Base-by-base conservation (phyloP, 2,888 invertebrate species). In the Gymnosoma rotundatum region DNA sequence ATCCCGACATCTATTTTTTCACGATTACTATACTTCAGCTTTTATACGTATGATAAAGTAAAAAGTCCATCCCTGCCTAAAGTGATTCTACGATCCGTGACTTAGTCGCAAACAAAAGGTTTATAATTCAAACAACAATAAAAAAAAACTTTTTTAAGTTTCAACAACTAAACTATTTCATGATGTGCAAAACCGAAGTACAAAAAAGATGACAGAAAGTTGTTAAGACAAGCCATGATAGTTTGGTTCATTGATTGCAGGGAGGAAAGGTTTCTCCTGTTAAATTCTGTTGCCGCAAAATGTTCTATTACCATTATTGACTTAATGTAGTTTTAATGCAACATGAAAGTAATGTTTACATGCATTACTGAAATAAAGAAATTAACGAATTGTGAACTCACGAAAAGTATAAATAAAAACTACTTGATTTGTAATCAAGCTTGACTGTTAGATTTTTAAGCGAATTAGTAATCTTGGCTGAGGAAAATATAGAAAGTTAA, bases 161-260 rank as follows among this genome's bases (percentile, higher is more conserved):
- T 48, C 74, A 63, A 64, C 32, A 56, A 36, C 56, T 32, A 32
- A 8, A 56, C 54, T 48, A 50, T 48, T 66, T 75, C 36, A 64
- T 64, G 64, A 75, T 9, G 42, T 48, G 32, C 20, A 42, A 75
- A 64, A 48, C 12, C 18, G 2, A 25, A 25, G 52, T 12, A 36
- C 20, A 48, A 50, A 42, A 56, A 8, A 56, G 18, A 16, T 75
- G 74, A 74, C 64, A 74, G 10, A 64, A 74, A 54, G 56, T 74
- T 64, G 45, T 48, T 20, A 7, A 42, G 10, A 12, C 42, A 42
- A 42, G 10, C 7, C 12, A 2, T 42, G 7, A 42, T 7, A 42
- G 4, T 42, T 10, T 38, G 8, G 38, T 38, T 38, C 7, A 1
- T 10, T 38, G 38, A 9, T 10, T 42, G 12, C 8, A 32, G 32